A percentile compares a stretch with the other conserved stretches of the same genome.
Evolutionary conservation across 2,888 invertebrate genomes (phyloP).

Genomic region (Crioceris asparagi): DNA sequence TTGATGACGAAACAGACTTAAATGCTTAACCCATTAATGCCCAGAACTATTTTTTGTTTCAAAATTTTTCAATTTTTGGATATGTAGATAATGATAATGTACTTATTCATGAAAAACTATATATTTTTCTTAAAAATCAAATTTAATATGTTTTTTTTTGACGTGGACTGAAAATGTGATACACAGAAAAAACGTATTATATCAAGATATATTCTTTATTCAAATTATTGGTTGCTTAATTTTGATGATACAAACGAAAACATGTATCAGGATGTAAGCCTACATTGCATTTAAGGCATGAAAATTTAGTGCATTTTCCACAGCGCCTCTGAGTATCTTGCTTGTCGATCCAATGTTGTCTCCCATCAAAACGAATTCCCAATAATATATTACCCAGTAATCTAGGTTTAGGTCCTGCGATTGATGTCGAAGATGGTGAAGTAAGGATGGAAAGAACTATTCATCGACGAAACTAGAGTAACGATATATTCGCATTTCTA

Average conservation of each 20-base stretch:
- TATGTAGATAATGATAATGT: background rate
- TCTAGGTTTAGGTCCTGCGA: too few relatives aligned
- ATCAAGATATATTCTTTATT: too few relatives aligned
- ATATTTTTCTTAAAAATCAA: background rate
- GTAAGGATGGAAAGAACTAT: background rate
- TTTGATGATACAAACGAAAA: constrained; percentile 6
- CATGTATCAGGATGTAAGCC: constrained; percentile 2
- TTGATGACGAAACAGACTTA: too few relatives aligned
- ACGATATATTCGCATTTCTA: too few relatives aligned
- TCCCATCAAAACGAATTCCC: background rate
- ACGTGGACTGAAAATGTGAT: constrained; percentile 2
- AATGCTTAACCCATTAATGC: background rate
- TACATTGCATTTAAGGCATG: constrained; percentile 3
- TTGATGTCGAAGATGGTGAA: background rate
- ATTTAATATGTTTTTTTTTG: constrained; percentile 2
- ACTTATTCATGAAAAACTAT: constrained; percentile 1
- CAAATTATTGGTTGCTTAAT: too few relatives aligned
- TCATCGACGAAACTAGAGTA: too few relatives aligned
- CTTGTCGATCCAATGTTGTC: too few relatives aligned
- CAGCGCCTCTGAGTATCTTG: constrained; percentile 6
- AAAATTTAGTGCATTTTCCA: constrained; percentile 7
- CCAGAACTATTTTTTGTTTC: constrained; percentile 2
- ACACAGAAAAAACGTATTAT: background rate
- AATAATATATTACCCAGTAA: too few relatives aligned
- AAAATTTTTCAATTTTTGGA: constrained; percentile 1